phyloP scores from a whole-genome alignment of 2,888 invertebrate species.

The Philereme transversata region DNA sequence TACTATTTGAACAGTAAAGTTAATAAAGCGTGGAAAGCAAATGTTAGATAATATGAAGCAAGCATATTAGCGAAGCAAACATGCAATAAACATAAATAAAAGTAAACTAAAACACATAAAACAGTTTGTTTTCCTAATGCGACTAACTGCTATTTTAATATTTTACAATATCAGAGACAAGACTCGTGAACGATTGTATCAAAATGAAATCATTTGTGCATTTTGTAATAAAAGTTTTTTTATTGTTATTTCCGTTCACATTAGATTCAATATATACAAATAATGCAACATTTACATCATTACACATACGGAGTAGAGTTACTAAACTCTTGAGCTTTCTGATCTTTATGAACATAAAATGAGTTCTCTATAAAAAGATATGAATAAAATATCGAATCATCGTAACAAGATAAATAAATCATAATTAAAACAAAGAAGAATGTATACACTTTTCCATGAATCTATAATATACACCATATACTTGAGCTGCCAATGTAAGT shows the following conservation, averaged over 20 bases:
- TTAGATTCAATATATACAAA: constrained; percentile 82
- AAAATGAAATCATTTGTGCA: constrained; percentile 71
- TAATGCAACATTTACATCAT: constrained; percentile 80
- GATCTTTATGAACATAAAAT: constrained; percentile 44
- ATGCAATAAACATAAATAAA: constrained; percentile 57
- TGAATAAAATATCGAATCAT: constrained; percentile 1
- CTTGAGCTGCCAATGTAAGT: not conserved
- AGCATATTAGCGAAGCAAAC: constrained; percentile 62
- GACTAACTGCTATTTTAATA: constrained; percentile 59
- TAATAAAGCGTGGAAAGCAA: constrained; percentile 49
- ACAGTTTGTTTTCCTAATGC: constrained; percentile 56
- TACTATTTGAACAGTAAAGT: constrained; percentile 35
- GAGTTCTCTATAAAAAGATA: constrained; percentile 4
- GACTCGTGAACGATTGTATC: constrained; percentile 55
- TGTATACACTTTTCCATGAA: constrained; percentile 12
- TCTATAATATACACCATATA: not conserved
- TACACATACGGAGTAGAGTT: constrained; percentile 56
- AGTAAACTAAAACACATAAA: constrained; percentile 46
- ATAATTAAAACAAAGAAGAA: constrained; percentile 17
- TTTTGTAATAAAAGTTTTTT: constrained; percentile 81
- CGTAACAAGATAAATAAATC: not conserved
- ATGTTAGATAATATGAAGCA: constrained; percentile 39
- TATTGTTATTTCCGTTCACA: constrained; percentile 78
- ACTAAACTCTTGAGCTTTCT: constrained; percentile 24
- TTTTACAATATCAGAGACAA: constrained; percentile 72